Evolutionary conservation across 1,140 invertebrate genomes (phyloP).

Genomic region (Caerostris extrusa): DNA sequence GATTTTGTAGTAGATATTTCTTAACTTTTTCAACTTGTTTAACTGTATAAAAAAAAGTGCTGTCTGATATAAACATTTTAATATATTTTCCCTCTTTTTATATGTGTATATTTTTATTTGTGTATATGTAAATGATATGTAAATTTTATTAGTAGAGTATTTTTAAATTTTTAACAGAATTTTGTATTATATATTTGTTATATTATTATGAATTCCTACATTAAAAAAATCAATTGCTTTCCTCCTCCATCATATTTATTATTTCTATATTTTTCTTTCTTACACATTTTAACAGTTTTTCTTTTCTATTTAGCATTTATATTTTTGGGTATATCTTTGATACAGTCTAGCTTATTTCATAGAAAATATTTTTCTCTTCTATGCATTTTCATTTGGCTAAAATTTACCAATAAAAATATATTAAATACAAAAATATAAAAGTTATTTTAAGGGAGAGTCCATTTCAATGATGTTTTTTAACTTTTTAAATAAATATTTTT

Average conservation of each 20-base stretch:
- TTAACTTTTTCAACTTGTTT: too few relatives aligned
- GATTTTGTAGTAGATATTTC: too few relatives aligned
- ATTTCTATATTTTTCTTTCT: background rate
- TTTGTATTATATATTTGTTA: conserved; percentile 34
- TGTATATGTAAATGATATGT: conserved; percentile 58
- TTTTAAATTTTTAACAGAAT: conserved; percentile 26
- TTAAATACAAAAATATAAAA: too few relatives aligned
- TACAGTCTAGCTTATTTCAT: background rate
- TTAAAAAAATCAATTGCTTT: background rate
- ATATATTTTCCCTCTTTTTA: background rate
- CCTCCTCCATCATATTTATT: background rate
- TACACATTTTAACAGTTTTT: background rate
- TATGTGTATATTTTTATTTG: conserved; percentile 11
- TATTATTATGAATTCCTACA: background rate
- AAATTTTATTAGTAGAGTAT: conserved; percentile 43
- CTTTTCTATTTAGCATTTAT: background rate
- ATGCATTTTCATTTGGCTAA: too few relatives aligned
- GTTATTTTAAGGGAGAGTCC: too few relatives aligned
- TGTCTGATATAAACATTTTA: background rate
- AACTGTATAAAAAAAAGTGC: background rate
- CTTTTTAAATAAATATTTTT: too few relatives aligned
- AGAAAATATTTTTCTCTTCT: too few relatives aligned
- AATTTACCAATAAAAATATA: too few relatives aligned
- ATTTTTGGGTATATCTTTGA: background rate
- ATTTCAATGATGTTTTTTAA: too few relatives aligned